Percentiles rank a stretch among this genome's conserved stretches.
phyloP scores from a whole-genome alignment of 2,113 vertebrate genomes.

The Henicopernis longicauda region DNA sequence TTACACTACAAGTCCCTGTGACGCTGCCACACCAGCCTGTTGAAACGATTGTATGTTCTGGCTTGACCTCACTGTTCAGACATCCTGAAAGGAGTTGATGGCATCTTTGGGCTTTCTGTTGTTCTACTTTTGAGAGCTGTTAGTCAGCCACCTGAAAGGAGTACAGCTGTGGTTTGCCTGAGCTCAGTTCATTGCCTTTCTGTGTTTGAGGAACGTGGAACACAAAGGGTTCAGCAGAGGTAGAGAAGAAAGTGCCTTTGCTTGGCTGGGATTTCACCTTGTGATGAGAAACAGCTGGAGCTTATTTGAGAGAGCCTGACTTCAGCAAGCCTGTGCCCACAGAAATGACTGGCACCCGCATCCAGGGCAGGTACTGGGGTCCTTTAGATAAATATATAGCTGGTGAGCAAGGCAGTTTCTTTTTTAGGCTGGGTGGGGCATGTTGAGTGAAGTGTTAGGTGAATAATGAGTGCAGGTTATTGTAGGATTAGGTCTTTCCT shows the following conservation, averaged over 20 bases:
- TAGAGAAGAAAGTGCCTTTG: constrained; percentile 17
- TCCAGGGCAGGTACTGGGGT: not conserved
- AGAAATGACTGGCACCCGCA: constrained; percentile 5
- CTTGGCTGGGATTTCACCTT: not conserved
- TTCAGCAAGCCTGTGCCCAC: not conserved
- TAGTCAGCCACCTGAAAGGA: not conserved
- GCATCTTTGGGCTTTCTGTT: constrained; percentile 20
- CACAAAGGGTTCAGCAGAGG: not conserved
- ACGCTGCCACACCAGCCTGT: not conserved
- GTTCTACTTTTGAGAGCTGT: not conserved
- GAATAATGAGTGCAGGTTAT: constrained; percentile 13
- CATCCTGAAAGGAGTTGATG: not conserved
- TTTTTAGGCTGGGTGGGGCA: constrained; percentile 14
- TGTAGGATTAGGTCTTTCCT: constrained; percentile 10
- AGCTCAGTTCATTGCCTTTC: not conserved
- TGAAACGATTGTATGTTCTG: not conserved
- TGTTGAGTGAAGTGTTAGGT: not conserved
- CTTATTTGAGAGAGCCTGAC: not conserved
- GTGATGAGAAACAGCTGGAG: constrained; percentile 52
- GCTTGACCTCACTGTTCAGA: constrained; percentile 1
- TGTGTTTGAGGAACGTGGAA: not conserved
- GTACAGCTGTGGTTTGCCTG: not conserved
- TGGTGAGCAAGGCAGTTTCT: not conserved
- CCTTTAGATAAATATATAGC: constrained; percentile 4
- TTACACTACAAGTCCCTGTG: not conserved